These are phyloP conservation scores for Cariama cristata DNA, from an alignment of 2,113 vertebrate species.

Conservation along the genomic window DNA sequence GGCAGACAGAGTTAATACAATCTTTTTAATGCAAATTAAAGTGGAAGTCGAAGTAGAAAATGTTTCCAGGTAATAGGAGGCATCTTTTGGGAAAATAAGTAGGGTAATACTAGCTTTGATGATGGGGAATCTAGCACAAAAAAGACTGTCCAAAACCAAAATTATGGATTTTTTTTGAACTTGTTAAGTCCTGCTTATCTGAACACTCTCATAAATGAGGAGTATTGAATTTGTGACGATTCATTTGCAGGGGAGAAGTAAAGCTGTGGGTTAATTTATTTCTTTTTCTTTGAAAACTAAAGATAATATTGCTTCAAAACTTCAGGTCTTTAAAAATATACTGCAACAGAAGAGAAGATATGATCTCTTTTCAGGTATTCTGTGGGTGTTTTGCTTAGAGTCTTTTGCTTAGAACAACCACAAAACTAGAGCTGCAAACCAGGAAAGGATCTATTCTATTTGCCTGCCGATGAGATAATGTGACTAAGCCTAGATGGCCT, in stretches of 20 bases:
- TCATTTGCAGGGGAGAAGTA: neutral
- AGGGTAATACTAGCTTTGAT: neutral
- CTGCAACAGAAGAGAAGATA: neutral
- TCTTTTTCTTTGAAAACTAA: neutral
- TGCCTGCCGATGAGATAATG: neutral
- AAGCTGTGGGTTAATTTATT: neutral
- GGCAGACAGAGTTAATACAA: neutral
- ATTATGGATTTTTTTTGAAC: neutral
- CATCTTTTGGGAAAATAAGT: neutral
- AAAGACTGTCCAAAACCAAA: neutral
- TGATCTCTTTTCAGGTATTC: neutral
- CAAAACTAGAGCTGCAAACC: neutral
- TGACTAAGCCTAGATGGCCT: neutral
- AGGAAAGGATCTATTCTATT: neutral
- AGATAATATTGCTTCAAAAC: neutral
- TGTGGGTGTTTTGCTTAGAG: neutral
- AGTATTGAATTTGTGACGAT: neutral
- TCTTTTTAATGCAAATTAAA: neutral
- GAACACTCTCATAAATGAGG: neutral
- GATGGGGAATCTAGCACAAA: neutral
- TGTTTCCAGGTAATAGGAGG: neutral
- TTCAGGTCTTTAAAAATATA: neutral
- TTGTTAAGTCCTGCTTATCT: neutral
- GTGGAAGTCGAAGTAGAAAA: neutral
- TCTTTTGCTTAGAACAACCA: neutral